Evolutionary conservation across 2,888 invertebrate species (phyloP).

Genomic region (Drosophila gaucha): DNA sequence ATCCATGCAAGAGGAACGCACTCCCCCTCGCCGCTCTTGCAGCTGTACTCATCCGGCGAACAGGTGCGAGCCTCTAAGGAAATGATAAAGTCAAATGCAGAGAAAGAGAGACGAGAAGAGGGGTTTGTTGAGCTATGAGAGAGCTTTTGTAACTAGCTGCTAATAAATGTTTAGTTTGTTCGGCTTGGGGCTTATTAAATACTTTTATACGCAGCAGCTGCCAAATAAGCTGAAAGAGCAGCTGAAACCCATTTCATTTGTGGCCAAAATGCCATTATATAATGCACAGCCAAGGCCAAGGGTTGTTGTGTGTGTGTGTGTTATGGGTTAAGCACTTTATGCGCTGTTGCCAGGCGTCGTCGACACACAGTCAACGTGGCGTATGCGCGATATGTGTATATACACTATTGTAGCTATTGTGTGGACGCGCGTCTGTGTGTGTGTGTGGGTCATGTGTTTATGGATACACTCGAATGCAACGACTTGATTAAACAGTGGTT

Average conservation of each 20-base stretch:
- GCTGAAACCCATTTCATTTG: constrained; percentile 26
- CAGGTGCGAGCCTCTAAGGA: constrained; percentile 92
- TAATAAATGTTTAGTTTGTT: constrained; percentile 40
- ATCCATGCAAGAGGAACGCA: constrained; percentile 97
- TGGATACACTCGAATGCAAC: constrained; percentile 49
- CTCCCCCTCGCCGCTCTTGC: constrained; percentile 92
- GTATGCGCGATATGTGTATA: constrained; percentile 55
- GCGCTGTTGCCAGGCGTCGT: constrained; percentile 55
- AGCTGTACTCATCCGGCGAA: constrained; percentile 94
- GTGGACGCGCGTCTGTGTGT: background rate
- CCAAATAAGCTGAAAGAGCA: constrained; percentile 30
- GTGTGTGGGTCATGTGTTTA: constrained; percentile 35
- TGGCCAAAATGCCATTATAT: constrained; percentile 48
- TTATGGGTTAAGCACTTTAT: constrained; percentile 63
- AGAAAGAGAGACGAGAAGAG: constrained; percentile 1
- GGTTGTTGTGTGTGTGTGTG: constrained; percentile 32
- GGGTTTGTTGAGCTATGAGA: constrained; percentile 9
- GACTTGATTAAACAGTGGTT: constrained; percentile 67
- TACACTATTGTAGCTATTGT: constrained; percentile 7
- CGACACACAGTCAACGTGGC: constrained; percentile 44
- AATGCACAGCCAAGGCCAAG: constrained; percentile 55
- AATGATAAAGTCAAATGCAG: constrained; percentile 63
- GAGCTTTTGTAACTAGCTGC: constrained; percentile 29
- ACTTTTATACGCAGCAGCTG: constrained; percentile 43
- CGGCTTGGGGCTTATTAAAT: constrained; percentile 40